These are phyloP conservation scores for Drosophila yakuba DNA, from an alignment of 1,140 invertebrate species.

Conservation along the genomic window DNA sequence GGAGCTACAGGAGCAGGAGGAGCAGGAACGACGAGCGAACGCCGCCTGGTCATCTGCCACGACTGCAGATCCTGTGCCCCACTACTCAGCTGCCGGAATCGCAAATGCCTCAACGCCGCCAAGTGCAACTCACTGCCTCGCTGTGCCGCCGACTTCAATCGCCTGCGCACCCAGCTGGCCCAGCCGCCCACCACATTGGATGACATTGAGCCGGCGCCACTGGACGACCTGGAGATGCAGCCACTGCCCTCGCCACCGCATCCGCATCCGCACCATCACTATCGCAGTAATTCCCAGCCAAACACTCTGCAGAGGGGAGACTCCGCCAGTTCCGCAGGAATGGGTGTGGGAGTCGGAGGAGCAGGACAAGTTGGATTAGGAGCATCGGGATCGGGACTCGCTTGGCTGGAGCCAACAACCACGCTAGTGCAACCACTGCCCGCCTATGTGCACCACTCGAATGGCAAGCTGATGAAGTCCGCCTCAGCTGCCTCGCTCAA, in stretches of 20 bases:
- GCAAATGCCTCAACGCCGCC: slow-evolving; percentile 84
- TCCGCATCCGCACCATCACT: slow-evolving; percentile 52
- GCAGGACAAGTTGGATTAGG: slow-evolving; percentile 11
- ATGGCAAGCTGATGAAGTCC: slow-evolving; percentile 82
- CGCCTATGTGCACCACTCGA: slow-evolving; percentile 60
- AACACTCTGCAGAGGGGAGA: slow-evolving; percentile 81
- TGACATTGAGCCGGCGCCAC: slow-evolving; percentile 77
- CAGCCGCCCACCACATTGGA: slow-evolving; percentile 77
- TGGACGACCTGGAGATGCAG: slow-evolving; percentile 58
- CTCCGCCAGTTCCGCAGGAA: slow-evolving; percentile 63
- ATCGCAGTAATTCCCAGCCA: slow-evolving; percentile 83
- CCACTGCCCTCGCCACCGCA: slow-evolving; percentile 49
- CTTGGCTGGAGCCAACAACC: slow-evolving; percentile 66
- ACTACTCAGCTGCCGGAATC: slow-evolving; percentile 78
- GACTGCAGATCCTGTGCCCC: slow-evolving; percentile 81
- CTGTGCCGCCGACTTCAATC: slow-evolving; percentile 84
- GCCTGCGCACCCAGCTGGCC: slow-evolving; percentile 76
- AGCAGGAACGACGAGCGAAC: slow-evolving; percentile 34
- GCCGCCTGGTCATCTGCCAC: slow-evolving; percentile 76
- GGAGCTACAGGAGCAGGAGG: neutral
- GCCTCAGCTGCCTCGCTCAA: slow-evolving; percentile 86
- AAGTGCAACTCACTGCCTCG: slow-evolving; percentile 85
- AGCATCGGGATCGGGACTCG: slow-evolving; percentile 25
- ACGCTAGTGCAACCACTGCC: slow-evolving; percentile 46
- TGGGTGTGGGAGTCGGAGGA: neutral